Base-by-base conservation (phyloP, 2,113 vertebrate genomes). In the Oceanites oceanicus region DNA sequence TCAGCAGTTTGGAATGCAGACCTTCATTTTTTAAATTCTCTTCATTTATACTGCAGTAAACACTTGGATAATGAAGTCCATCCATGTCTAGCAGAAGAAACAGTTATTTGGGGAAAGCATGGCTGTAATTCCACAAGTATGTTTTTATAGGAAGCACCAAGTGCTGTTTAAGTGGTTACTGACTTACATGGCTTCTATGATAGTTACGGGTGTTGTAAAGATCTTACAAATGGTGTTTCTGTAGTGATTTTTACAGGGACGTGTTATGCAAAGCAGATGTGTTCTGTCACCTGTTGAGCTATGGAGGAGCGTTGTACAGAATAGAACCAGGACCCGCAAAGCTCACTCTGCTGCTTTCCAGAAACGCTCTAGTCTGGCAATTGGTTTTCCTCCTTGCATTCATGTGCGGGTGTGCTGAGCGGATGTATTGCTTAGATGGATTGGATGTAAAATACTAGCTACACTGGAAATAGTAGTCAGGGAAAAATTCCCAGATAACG, bases 221-320 rank as follows among this genome's bases (percentile, higher is more conserved):
- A 77, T 84, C 94, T 94, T 90, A 90, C 44, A 76, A 92, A 91
- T 66, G 34, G 62, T 92, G 62, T 88, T 95, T 95, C 77, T 82
- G 53, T 36, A 95, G 97, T 85, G 70, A 90, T 90, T 91, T 97
- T 97, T 96, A 95, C 71, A 66, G 81, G 77, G 50, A 55, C 1
- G 0, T 29, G 29, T 86, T 94, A 94, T 77, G 45, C 23, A 80
- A 71, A 95, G 62, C 94, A 97, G 89, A 96, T 97, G 91, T 92
- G 55, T 82, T 94, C 61, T 90, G 77, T 96, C 87, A 96, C 92
- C 92, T 96, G 77, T 91, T 92, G 62, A 91, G 49, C 66, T 91
- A 13, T 2, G 5, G 59, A 73, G 73, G 20, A 93, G 47, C 6
- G 2, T 10, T 90, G 53, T 65, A 25, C 22, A 71, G 72, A 62